Percentiles rank a stretch among this genome's conserved stretches.
These are phyloP conservation scores for Agrotis segetum DNA, from an alignment of 2,888 invertebrate genomes.

Conservation along the genomic window DNA sequence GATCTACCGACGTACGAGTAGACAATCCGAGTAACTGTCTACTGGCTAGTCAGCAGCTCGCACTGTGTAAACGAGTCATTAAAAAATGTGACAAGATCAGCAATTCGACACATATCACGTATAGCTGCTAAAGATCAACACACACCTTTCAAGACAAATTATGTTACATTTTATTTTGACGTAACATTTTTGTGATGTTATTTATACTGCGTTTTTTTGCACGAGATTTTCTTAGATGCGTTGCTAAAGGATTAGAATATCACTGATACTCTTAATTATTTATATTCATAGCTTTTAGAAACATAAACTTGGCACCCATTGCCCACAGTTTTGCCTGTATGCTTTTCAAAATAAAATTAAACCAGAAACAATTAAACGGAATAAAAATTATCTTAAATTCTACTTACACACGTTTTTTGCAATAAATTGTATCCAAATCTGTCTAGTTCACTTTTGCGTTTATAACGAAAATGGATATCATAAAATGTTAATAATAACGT, in stretches of 20 bases:
- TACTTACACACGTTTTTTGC: too few relatives aligned
- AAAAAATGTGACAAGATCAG: constrained; percentile 7
- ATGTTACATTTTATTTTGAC: constrained; percentile 56
- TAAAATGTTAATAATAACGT: neutral
- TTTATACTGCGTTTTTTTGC: constrained; percentile 46
- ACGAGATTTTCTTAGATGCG: constrained; percentile 19
- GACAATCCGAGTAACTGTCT: neutral
- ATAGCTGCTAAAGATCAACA: constrained; percentile 23
- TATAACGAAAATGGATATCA: neutral
- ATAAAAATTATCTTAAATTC: too few relatives aligned
- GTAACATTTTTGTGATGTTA: constrained; percentile 44
- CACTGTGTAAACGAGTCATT: too few relatives aligned
- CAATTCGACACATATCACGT: constrained; percentile 8
- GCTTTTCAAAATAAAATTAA: too few relatives aligned
- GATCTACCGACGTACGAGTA: neutral
- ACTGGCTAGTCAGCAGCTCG: neutral
- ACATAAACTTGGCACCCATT: too few relatives aligned
- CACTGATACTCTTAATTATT: too few relatives aligned
- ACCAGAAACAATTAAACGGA: too few relatives aligned
- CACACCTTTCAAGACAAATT: constrained; percentile 54
- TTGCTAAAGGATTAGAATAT: constrained; percentile 32
- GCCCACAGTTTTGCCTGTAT: too few relatives aligned
- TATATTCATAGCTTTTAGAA: too few relatives aligned
- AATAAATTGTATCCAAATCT: too few relatives aligned
- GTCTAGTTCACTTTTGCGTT: too few relatives aligned